These are phyloP conservation scores for Eumacrocentrus americanus DNA, from an alignment of 2,888 invertebrate species.

Conservation along the genomic window DNA sequence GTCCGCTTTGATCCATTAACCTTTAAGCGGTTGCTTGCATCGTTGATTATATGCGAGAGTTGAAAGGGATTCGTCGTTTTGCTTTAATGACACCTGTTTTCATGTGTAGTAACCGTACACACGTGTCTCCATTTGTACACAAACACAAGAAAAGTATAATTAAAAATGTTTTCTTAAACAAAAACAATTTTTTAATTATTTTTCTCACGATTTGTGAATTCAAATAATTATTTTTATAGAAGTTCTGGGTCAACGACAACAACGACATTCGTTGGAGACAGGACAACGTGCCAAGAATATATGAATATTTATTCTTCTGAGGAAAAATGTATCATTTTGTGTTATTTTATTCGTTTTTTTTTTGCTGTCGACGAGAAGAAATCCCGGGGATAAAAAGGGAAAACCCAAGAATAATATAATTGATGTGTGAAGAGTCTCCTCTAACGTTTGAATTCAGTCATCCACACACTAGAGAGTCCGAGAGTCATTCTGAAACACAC, in stretches of 20 bases:
- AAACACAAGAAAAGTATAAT: too few species aligned
- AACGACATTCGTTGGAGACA: constrained; percentile 7
- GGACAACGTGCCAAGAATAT: constrained; percentile 6
- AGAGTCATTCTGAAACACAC: too few species aligned
- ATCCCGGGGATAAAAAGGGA: neutral
- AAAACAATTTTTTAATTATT: too few species aligned
- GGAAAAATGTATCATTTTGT: neutral
- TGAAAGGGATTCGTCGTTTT: too few species aligned
- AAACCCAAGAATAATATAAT: constrained; percentile 2
- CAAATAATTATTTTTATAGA: neutral
- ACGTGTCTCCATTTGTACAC: too few species aligned
- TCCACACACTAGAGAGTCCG: too few species aligned
- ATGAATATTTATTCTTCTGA: constrained; percentile 1
- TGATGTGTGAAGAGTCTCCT: neutral
- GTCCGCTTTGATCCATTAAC: constrained; percentile 1
- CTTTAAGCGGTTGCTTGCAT: neutral
- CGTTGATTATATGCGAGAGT: neutral
- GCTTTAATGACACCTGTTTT: too few species aligned
- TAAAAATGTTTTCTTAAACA: too few species aligned
- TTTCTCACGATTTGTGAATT: too few species aligned
- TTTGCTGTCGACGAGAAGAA: neutral
- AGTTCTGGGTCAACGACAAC: constrained; percentile 9
- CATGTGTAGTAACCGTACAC: too few species aligned
- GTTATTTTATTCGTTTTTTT: neutral
- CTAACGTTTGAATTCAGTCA: too few species aligned